These are phyloP conservation scores for Theristus sp. DNA, from an alignment of 2,888 invertebrate species.

Conservation along the genomic window DNA sequence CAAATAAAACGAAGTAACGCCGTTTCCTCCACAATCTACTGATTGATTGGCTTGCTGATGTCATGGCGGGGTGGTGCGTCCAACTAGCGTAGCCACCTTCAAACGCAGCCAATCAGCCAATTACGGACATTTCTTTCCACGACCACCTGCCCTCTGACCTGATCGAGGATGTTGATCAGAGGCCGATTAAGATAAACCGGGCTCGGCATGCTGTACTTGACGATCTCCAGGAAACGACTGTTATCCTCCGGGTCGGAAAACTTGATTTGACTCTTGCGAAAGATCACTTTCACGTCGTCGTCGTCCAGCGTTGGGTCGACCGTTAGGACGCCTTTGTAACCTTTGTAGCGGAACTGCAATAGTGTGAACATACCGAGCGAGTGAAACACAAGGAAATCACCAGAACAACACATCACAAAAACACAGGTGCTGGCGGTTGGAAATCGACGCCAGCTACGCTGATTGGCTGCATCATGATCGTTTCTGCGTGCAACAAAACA, in stretches of 20 bases:
- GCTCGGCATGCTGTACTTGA: conserved; percentile 21
- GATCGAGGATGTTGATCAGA: conserved; percentile 25
- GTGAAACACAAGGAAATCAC: background rate
- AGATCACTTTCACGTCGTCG: conserved; percentile 7
- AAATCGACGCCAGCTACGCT: no score
- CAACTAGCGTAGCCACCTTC: background rate
- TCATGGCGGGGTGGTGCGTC: no score
- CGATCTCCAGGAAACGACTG: conserved; percentile 10
- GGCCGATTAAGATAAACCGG: conserved; percentile 27
- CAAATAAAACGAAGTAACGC: no score
- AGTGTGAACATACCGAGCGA: background rate
- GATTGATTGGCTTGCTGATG: no score
- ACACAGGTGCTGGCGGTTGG: no score
- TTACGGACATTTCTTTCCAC: no score
- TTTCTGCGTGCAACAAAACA: no score
- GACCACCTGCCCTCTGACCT: conserved; percentile 10
- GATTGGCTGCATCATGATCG: no score
- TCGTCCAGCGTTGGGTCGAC: conserved; percentile 17
- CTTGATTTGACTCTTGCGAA: conserved; percentile 20
- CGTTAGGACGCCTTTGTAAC: conserved; percentile 25
- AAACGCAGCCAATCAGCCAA: background rate
- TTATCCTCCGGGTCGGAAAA: conserved; percentile 11
- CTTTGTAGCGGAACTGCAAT: conserved; percentile 20
- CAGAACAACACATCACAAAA: background rate
- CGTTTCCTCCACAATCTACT: no score